A percentile compares a stretch with the other conserved stretches of the same genome.
These are phyloP conservation scores for Phaonia tiefii DNA, from an alignment of 2,888 invertebrate species.

Conservation along the genomic window DNA sequence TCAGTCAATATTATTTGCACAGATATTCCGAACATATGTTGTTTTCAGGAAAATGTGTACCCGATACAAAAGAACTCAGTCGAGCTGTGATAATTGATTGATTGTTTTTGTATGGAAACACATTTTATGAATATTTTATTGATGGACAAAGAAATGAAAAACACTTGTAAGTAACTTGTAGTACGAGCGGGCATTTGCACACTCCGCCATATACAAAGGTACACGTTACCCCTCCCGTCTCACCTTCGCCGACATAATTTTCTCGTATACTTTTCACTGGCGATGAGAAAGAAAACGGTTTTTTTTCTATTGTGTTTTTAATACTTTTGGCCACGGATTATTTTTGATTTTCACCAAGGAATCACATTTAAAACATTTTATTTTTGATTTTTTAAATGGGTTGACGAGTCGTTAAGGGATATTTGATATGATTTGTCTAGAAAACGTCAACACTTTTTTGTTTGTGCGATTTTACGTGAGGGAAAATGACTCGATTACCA, in stretches of 20 bases:
- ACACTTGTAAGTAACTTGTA: slow-evolving; percentile 4
- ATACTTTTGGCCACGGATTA: slow-evolving; percentile 12
- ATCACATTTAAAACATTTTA: background rate
- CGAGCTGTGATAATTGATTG: too few species aligned
- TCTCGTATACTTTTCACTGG: slow-evolving; percentile 56
- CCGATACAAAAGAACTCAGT: background rate
- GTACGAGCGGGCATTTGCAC: background rate
- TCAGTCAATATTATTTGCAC: slow-evolving; percentile 16
- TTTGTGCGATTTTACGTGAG: slow-evolving; percentile 24
- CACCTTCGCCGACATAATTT: slow-evolving; percentile 66
- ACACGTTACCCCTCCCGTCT: slow-evolving; percentile 31
- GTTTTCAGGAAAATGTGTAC: slow-evolving; percentile 10
- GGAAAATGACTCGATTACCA: slow-evolving; percentile 47
- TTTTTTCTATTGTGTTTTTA: slow-evolving; percentile 26
- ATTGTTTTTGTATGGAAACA: slow-evolving; percentile 4
- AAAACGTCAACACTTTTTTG: background rate
- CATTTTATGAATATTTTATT: slow-evolving; percentile 37
- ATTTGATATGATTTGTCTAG: background rate
- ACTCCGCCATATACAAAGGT: background rate
- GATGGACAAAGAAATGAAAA: background rate
- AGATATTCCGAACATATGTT: slow-evolving; percentile 18
- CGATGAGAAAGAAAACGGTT: slow-evolving; percentile 2
- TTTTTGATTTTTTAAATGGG: background rate
- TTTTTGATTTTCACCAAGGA: background rate
- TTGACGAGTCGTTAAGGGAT: background rate